Evolutionary conservation across 2,113 vertebrate species (phyloP).

Genomic region (Helogale parvula): DNA sequence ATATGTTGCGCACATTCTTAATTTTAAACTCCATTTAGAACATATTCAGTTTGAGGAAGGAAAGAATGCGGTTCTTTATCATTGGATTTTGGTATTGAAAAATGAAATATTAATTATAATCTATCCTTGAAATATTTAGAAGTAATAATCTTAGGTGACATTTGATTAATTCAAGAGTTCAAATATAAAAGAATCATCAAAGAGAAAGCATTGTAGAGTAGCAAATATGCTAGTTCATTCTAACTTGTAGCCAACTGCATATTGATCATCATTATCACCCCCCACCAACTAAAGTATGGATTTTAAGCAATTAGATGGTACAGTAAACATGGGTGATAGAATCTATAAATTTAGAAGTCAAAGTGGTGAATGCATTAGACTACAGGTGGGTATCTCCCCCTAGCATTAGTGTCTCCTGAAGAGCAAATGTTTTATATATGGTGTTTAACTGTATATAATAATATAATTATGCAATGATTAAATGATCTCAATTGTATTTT

Average conservation of each 20-base stretch:
- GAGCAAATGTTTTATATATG: constrained; percentile 49
- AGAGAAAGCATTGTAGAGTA: neutral
- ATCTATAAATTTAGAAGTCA: constrained; percentile 5
- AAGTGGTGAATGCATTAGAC: neutral
- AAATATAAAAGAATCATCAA: neutral
- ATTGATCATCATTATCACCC: neutral
- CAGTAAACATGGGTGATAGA: neutral
- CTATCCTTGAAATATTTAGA: constrained; percentile 42
- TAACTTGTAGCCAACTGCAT: constrained; percentile 9
- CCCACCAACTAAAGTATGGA: neutral
- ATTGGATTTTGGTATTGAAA: neutral
- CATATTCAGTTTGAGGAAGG: constrained; percentile 10
- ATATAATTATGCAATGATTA: constrained; percentile 71
- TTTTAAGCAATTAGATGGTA: neutral
- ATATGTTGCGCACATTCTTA: neutral
- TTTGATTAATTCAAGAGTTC: constrained; percentile 12
- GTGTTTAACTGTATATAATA: constrained; percentile 48
- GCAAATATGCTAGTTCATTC: neutral
- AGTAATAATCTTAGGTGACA: neutral
- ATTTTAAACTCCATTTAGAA: constrained; percentile 57
- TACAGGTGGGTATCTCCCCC: neutral
- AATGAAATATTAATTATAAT: neutral
- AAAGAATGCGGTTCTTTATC: neutral
- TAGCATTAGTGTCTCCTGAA: neutral
- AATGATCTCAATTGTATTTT: constrained; percentile 74